Conservation (phyloP, 2,888 invertebrate genomes). For the Omphaloscelis lunosa region DNA sequence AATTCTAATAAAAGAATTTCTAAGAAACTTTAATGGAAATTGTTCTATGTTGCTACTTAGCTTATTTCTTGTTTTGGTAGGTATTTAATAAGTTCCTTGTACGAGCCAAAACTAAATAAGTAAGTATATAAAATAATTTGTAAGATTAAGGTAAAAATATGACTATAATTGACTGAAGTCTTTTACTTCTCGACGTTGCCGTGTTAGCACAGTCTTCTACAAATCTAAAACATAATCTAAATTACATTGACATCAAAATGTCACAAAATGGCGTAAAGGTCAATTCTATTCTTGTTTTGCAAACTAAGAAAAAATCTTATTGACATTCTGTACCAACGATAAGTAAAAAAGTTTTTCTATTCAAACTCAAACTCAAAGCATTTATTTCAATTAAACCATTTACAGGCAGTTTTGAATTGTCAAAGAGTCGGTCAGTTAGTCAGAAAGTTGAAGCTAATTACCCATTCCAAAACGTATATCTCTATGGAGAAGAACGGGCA, state of each 20-base stretch:
- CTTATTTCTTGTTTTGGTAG: not conserved
- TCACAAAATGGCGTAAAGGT: constrained; percentile 15
- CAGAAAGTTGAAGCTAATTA: no score
- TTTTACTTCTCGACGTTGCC: not conserved
- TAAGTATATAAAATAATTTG: not conserved
- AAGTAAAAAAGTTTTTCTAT: constrained; percentile 9
- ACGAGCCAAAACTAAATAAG: not conserved
- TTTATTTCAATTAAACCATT: no score
- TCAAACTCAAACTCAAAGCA: no score
- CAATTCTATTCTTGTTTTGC: constrained; percentile 14
- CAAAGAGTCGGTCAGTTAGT: no score
- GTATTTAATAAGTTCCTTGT: not conserved
- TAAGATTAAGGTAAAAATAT: not conserved
- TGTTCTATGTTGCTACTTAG: not conserved
- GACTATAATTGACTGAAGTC: not conserved
- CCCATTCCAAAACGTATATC: no score
- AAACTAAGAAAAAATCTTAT: constrained; percentile 19
- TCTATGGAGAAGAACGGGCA: no score
- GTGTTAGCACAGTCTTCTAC: not conserved
- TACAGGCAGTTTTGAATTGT: no score
- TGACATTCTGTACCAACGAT: not conserved
- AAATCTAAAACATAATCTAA: constrained; percentile 11
- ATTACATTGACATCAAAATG: constrained; percentile 7
- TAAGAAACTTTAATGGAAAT: no score
- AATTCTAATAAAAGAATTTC: no score